Evolutionary conservation across 2,797 vertebrate species (phyloP), one percentile per base, ranked within the genome.

Genomic region (Onychomys torridus): DNA sequence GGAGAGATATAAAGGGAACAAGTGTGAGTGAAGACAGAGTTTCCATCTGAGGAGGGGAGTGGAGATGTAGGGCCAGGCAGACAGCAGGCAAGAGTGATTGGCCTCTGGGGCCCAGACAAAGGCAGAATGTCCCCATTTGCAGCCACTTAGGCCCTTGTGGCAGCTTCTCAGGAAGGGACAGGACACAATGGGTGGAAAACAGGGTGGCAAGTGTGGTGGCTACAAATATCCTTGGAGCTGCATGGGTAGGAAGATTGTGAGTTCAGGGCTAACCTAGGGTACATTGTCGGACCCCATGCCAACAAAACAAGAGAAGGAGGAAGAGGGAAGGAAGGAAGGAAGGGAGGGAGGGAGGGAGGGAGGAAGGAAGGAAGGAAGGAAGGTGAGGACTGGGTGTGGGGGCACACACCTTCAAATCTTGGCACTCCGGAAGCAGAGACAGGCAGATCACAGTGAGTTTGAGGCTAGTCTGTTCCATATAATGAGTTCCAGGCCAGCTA

Each of bases 1-100:
- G 77, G 94, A 92, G 89, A 97, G 98, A 97, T 97, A 90, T 90
- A 98, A 98, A 98, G 96, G 93, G 92, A 98, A 89, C 94, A 97
- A 97, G 93, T 98, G 97, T 97, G 97, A 96, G 92, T 83, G 77
- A 94, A 97, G 97, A 97, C 95, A 96, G 97, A 90, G 95, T 98
- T 98, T 98, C 98, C 88, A 0, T 81, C 4, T 75, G 61, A 65
- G 1, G 0, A 96, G 71, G 49, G 95, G 40, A 82, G 13, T 97
- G 84, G 83, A 96, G 91, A 84, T 63, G 6, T 89, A 12, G 59
- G 59, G 67, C 78, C 27, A 55, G 37, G 67, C 43, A 86, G 61
- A 78, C 52, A 77, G 40, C 73, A 81, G 32, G 79, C 84, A 76
- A 57, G 43, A 92, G 32, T 40, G 49, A 34, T 25, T 73, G 19